These are phyloP conservation scores for Gymnarchus niloticus DNA, from an alignment of 2,113 vertebrate genomes.

Conservation along the genomic window DNA sequence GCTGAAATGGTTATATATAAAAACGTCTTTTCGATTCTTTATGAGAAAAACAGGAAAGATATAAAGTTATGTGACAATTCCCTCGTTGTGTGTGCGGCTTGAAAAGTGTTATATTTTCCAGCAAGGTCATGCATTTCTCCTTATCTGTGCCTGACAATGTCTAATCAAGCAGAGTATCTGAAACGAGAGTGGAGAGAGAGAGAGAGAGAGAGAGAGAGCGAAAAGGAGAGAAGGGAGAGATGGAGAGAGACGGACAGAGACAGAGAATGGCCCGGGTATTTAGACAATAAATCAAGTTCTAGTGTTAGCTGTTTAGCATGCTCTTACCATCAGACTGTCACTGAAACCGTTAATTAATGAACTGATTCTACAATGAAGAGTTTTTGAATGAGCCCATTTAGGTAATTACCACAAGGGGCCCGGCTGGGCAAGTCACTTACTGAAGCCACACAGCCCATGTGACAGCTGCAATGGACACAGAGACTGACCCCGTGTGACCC, in stretches of 20 bases:
- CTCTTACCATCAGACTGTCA: slow-evolving; percentile 92
- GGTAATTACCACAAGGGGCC: slow-evolving; percentile 95
- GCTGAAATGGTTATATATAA: neutral
- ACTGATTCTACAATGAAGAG: slow-evolving; percentile 97
- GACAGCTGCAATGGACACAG: slow-evolving; percentile 62
- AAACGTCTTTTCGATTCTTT: neutral
- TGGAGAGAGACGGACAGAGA: slow-evolving; percentile 57
- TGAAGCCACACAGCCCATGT: slow-evolving; percentile 51
- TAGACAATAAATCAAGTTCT: slow-evolving; percentile 90
- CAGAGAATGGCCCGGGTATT: slow-evolving; percentile 55
- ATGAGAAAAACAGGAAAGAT: neutral
- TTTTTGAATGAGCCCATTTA: slow-evolving; percentile 97
- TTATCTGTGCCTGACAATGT: neutral
- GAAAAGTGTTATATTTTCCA: slow-evolving; percentile 7
- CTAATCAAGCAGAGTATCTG: neutral
- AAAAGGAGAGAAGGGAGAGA: slow-evolving; percentile 56
- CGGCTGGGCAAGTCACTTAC: slow-evolving; percentile 85
- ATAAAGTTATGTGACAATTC: slow-evolving; percentile 9
- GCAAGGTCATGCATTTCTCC: slow-evolving; percentile 20
- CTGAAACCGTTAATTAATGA: slow-evolving; percentile 99
- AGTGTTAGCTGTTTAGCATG: slow-evolving; percentile 93
- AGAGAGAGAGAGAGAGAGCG: slow-evolving; percentile 40
- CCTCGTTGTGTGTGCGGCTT: neutral
- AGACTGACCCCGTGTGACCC: slow-evolving; percentile 12
- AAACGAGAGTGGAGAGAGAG: slow-evolving; percentile 26